Conservation (phyloP, 1,140 invertebrate genomes). For the Calliopsis andreniformis region DNA sequence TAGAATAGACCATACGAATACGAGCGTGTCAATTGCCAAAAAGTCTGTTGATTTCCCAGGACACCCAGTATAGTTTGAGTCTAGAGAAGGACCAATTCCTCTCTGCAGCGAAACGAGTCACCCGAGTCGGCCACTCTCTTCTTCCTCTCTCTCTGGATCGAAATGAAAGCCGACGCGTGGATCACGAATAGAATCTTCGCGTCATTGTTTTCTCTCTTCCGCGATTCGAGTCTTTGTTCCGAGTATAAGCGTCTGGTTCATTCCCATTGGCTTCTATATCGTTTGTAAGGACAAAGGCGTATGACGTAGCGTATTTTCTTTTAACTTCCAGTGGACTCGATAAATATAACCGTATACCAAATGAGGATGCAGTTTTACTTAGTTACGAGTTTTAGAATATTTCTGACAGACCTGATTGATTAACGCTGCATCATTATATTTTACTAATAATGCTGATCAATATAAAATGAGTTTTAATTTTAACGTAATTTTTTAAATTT, state of each 20-base stretch:
- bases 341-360: neutral
- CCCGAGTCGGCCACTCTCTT: neutral
- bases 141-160: conserved; percentile 1
- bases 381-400: too few relatives aligned
- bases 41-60: too few relatives aligned
- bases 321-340: neutral
- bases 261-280: conserved; percentile 21
- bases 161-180: conserved; percentile 32
- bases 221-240: conserved; percentile 28
- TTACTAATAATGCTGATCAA: too few relatives aligned
- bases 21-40: too few relatives aligned
- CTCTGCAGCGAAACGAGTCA: neutral
- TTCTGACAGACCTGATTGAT: too few relatives aligned
- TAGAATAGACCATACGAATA: too few relatives aligned
- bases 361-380: neutral
- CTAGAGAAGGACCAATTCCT: neutral
- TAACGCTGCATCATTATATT: too few relatives aligned
- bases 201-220: conserved; percentile 38
- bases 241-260: conserved; percentile 24
- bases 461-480: too few relatives aligned
- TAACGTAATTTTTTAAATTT: too few relatives aligned
- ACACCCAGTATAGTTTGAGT: neutral
- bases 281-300: conserved; percentile 2
- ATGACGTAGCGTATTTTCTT: conserved; percentile 8
- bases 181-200: conserved; percentile 35